Percentiles rank a stretch among this genome's conserved stretches.
These are phyloP conservation scores for Stenchaetothrips biformis DNA, from an alignment of 2,888 invertebrate species.

Conservation along the genomic window DNA sequence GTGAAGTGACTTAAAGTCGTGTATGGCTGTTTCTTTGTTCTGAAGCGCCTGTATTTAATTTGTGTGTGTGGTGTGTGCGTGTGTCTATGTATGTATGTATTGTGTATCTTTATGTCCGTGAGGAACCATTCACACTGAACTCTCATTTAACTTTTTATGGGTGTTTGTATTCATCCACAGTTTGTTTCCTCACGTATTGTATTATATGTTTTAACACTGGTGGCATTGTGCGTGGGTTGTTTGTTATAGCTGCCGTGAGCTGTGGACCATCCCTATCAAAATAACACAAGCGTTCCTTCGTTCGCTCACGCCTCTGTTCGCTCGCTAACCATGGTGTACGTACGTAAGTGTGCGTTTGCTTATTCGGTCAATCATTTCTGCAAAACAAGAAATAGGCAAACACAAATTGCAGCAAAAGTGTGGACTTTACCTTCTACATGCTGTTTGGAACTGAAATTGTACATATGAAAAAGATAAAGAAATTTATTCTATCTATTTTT, in stretches of 20 bases:
- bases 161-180: conserved; percentile 23
- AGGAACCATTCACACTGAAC: background rate
- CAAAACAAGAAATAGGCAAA: conserved; percentile 16
- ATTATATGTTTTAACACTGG: conserved; percentile 25
- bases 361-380: conserved; percentile 13
- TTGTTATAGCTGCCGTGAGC: conserved; percentile 24
- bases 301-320: conserved; percentile 24
- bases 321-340: conserved; percentile 24
- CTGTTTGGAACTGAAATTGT: conserved; percentile 25
- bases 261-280: conserved; percentile 23
- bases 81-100: background rate
- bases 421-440: conserved; percentile 15
- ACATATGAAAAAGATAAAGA: background rate
- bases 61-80: background rate
- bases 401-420: background rate
- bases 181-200: conserved; percentile 21
- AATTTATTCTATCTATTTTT: conserved; percentile 12
- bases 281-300: conserved; percentile 23
- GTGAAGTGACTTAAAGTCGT: too few relatives aligned
- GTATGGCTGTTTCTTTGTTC: too few relatives aligned
- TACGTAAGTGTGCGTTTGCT: conserved; percentile 24
- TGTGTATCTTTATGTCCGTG: background rate
- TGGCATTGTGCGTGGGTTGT: conserved; percentile 24
- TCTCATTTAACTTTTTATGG: conserved; percentile 21
- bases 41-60: background rate